phyloP scores from a whole-genome alignment of 2,888 invertebrate species.

The Sinopyrophorus schimmeli region DNA sequence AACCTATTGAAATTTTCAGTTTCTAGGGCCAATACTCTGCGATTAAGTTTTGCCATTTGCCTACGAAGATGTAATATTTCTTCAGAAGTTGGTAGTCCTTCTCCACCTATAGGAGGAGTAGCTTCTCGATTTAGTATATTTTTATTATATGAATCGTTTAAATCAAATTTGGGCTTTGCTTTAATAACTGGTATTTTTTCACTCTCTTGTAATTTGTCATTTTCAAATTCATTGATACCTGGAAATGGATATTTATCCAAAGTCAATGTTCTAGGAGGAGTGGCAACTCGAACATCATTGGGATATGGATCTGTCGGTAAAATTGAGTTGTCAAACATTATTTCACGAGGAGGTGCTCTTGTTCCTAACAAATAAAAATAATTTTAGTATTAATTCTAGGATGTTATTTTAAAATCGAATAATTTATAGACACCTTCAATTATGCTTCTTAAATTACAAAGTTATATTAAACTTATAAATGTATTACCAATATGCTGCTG shows the following conservation, averaged over 20 bases:
- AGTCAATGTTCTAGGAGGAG: slow-evolving; percentile 87
- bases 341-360: slow-evolving; percentile 84
- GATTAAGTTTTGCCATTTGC: slow-evolving; percentile 84
- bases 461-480: no score
- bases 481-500: slow-evolving; percentile 69
- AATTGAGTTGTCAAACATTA: slow-evolving; percentile 81
- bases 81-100: slow-evolving; percentile 71
- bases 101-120: slow-evolving; percentile 56
- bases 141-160: slow-evolving; percentile 44
- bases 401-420: no score
- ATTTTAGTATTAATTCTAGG: neutral
- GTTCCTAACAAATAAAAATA: slow-evolving; percentile 67
- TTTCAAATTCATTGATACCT: slow-evolving; percentile 62
- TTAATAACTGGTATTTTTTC: slow-evolving; percentile 44
- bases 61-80: slow-evolving; percentile 81
- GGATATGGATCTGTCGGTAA: slow-evolving; percentile 68
- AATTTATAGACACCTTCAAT: no score
- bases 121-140: slow-evolving; percentile 41
- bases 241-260: slow-evolving; percentile 84
- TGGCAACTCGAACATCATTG: slow-evolving; percentile 78
- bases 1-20: slow-evolving; percentile 81
- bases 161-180: slow-evolving; percentile 42
- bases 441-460: no score
- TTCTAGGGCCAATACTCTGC: slow-evolving; percentile 85
- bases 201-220: slow-evolving; percentile 43